A percentile compares a stretch with the other conserved stretches of the same genome.
These are phyloP conservation scores for Hyaena hyaena DNA, from an alignment of 2,113 vertebrate genomes.

Conservation along the genomic window DNA sequence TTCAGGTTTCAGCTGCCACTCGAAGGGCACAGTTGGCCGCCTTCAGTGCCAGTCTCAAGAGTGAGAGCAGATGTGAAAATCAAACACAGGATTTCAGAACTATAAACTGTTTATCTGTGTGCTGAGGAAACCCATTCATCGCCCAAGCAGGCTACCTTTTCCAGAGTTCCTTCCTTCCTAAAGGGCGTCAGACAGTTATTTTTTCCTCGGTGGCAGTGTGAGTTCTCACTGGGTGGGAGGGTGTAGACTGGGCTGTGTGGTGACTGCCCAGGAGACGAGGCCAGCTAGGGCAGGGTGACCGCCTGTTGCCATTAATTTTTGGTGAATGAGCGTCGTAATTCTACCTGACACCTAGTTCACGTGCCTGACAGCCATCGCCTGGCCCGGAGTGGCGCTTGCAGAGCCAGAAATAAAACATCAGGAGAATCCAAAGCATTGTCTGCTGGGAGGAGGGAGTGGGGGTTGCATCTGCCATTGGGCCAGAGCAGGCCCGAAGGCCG, in stretches of 20 bases:
- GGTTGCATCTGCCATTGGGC: not conserved
- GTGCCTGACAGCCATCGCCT: conserved; percentile 80
- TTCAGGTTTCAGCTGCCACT: not conserved
- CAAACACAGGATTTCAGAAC: conserved; percentile 68
- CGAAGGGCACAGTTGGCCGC: not conserved
- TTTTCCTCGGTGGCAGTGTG: conserved; percentile 9
- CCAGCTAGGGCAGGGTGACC: conserved; percentile 77
- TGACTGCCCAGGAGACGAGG: conserved; percentile 71
- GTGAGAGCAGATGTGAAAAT: conserved; percentile 39
- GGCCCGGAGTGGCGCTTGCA: conserved; percentile 68
- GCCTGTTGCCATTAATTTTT: conserved; percentile 82
- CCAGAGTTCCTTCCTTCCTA: conserved; percentile 63
- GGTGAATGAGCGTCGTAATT: conserved; percentile 82
- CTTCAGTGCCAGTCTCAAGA: not conserved
- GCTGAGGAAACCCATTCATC: conserved; percentile 37
- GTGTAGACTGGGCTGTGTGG: conserved; percentile 65
- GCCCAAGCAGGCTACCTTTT: not conserved
- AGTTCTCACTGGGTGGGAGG: conserved; percentile 71
- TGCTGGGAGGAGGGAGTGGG: not conserved
- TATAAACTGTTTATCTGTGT: conserved; percentile 66
- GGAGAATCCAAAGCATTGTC: conserved; percentile 55
- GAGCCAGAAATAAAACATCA: conserved; percentile 75
- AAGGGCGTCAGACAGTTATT: conserved; percentile 41
- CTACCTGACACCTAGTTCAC: conserved; percentile 81
- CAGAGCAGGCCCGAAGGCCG: not conserved